These are phyloP conservation scores for Nycticorax nycticorax DNA, from an alignment of 2,113 vertebrate species.

Conservation along the genomic window DNA sequence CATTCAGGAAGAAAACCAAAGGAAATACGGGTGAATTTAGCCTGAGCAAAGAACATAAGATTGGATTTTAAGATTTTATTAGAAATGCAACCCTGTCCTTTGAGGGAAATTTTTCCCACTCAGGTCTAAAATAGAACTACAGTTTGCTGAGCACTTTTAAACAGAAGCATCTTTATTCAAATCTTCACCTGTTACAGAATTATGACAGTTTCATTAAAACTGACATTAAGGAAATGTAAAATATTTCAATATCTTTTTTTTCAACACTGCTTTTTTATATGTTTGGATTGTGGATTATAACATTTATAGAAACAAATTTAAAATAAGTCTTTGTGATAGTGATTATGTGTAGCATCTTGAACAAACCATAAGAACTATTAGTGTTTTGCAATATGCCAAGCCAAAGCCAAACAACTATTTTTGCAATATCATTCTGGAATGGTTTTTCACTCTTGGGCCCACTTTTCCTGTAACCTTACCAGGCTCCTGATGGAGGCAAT, in stretches of 20 bases:
- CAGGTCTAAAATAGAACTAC: not conserved
- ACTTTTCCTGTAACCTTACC: not conserved
- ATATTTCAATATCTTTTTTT: not conserved
- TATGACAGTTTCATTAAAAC: not conserved
- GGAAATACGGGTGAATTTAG: not conserved
- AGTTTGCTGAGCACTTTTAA: not conserved
- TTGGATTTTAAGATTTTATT: not conserved
- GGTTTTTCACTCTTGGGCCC: not conserved
- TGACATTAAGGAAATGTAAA: not conserved
- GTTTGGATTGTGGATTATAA: not conserved
- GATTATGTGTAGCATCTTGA: not conserved
- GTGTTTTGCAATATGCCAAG: not conserved
- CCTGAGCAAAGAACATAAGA: not conserved
- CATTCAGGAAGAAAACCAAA: constrained; percentile 6
- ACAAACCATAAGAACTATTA: not conserved
- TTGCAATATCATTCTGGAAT: not conserved
- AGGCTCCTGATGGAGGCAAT: not conserved
- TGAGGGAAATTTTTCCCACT: not conserved
- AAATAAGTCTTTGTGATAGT: not conserved
- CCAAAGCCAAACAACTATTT: not conserved
- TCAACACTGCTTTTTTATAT: not conserved
- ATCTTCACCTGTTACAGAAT: not conserved
- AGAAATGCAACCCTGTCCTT: not conserved
- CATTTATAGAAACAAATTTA: not conserved
- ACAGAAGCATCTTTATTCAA: not conserved